A percentile compares a stretch with the other conserved stretches of the same genome.
Evolutionary conservation across 2,888 invertebrate species (phyloP).

Genomic region (Anoplius nigerrimus): DNA sequence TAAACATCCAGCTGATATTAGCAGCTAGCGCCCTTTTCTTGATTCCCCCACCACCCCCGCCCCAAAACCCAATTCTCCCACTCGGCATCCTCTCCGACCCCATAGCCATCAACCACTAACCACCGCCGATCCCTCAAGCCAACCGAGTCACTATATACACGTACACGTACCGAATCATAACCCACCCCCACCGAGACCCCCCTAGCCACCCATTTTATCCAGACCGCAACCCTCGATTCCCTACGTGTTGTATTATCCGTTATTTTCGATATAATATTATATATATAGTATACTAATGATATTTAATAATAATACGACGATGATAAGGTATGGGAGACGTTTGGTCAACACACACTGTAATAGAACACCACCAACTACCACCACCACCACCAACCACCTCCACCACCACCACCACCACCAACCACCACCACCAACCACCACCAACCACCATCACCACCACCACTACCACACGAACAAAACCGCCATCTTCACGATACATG

Average conservation of each 20-base stretch:
- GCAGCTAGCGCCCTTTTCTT: conserved; percentile 60
- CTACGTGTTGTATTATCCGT: conserved; percentile 76
- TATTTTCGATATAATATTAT: conserved; percentile 75
- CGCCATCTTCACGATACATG: neutral
- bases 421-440: no score
- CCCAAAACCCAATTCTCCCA: conserved; percentile 44
- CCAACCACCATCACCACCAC: no score
- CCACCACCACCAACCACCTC: no score
- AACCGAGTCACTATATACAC: conserved; percentile 15
- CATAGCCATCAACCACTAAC: conserved; percentile 16
- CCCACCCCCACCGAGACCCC: conserved; percentile 36
- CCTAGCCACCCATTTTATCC: conserved; percentile 24
- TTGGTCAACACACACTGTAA: conserved; percentile 66
- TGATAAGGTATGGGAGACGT: conserved; percentile 74
- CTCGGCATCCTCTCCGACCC: conserved; percentile 46
- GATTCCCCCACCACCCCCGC: no score
- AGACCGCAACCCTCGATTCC: conserved; percentile 65
- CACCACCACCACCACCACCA: no score
- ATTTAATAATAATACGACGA: conserved; percentile 75
- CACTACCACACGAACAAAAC: neutral
- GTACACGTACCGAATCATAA: conserved; percentile 26
- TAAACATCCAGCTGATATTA: conserved; percentile 58
- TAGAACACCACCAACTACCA: conserved; percentile 40
- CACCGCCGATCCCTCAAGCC: conserved; percentile 6
- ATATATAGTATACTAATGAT: conserved; percentile 73